Evolutionary conservation across 2,113 vertebrate genomes (phyloP).

Genomic region (Cinclus cinclus): DNA sequence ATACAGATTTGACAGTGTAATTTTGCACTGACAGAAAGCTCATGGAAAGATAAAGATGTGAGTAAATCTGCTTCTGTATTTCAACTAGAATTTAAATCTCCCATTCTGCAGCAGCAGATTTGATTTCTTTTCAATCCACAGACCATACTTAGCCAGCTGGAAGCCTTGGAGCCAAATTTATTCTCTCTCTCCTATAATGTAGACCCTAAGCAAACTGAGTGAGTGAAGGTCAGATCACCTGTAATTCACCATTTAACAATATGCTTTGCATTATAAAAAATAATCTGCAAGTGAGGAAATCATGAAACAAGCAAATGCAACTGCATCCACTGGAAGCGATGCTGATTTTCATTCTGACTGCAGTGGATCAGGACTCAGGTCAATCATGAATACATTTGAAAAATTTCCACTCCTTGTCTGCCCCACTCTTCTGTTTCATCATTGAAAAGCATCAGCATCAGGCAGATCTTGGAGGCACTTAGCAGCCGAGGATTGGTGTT

Average conservation of each 20-base stretch:
- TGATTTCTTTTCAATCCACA: neutral
- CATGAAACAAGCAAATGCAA: neutral
- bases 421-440: slow-evolving; percentile 9
- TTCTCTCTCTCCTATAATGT: neutral
- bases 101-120: neutral
- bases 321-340: fast-evolving
- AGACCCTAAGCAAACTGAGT: neutral
- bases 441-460: neutral
- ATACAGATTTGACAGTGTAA: neutral
- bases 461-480: neutral
- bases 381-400: neutral
- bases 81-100: neutral
- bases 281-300: neutral
- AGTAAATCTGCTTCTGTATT: neutral
- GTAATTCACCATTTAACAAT: neutral
- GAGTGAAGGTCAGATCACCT: neutral
- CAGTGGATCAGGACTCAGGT: neutral
- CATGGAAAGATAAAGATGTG: neutral
- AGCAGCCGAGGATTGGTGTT: neutral
- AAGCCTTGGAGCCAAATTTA: neutral
- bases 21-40: neutral
- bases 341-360: neutral
- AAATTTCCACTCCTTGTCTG: neutral
- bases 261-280: neutral
- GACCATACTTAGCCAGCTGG: neutral